A percentile compares a stretch with the other conserved stretches of the same genome.
Evolutionary conservation across 2,113 vertebrate species (phyloP).

Genomic region (Barbus barbus): DNA sequence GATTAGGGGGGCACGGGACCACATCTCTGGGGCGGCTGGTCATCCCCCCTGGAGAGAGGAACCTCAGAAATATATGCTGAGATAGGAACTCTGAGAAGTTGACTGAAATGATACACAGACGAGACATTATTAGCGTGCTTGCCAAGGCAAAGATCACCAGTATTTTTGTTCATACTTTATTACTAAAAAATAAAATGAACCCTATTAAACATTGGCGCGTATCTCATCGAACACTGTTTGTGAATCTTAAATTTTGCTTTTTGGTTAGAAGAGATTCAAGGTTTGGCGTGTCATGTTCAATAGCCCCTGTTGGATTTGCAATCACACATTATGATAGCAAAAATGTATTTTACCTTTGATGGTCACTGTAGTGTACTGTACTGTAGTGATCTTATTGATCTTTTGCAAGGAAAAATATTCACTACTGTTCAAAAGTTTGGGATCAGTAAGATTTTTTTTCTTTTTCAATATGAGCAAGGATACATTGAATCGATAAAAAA

Average conservation of each 20-base stretch:
- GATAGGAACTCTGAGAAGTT: neutral
- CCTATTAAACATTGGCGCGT: neutral
- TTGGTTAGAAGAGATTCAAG: neutral
- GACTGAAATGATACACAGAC: neutral
- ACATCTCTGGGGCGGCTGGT: slow-evolving; percentile 26
- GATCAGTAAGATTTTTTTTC: neutral
- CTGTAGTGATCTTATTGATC: neutral
- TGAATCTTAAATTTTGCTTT: neutral
- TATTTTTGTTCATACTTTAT: neutral
- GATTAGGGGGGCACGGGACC: slow-evolving; percentile 47
- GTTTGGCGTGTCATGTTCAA: neutral
- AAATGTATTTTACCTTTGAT: neutral
- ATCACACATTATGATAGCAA: neutral
- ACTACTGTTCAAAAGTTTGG: neutral
- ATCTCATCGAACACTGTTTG: neutral
- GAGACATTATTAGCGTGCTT: neutral
- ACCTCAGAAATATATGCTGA: slow-evolving; percentile 29
- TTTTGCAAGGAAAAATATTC: neutral
- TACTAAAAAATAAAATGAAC: neutral
- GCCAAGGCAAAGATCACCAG: neutral
- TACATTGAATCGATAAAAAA: neutral
- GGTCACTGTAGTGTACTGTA: neutral
- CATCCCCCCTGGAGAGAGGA: slow-evolving; percentile 1
- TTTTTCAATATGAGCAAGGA: neutral
- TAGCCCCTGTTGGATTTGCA: neutral